Evolutionary conservation across 1,140 invertebrate species (phyloP), one percentile per base, ranked within the genome.

Genomic region (Elymnias hypermnestra): DNA sequence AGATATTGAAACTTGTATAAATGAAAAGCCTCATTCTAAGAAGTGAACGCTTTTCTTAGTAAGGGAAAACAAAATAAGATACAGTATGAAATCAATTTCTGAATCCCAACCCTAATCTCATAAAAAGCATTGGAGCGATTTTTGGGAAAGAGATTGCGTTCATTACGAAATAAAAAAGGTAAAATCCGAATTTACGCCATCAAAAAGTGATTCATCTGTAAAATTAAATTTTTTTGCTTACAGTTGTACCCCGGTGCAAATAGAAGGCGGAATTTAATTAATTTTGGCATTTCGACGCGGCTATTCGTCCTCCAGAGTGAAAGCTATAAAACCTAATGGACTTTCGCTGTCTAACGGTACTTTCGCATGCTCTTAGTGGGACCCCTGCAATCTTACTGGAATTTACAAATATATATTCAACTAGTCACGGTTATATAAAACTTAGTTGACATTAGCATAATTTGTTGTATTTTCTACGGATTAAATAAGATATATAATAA

Each of bases 301-400:
- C 68, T 59, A 70, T 74, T 63, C 65, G 63, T 68, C 68, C 66
- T 72, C 57, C 39, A 46, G 63, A 63, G 72, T 61, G 57, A 52
- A 68, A 68, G 57, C 73, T 66, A 73, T 77, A 81, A 83, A 83
- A 75, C 73, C 71, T 83, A 83, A 83, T 81, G 79, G 79, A 83
- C 71, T 83, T 81, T 81, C 69, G 57, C 64, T 81, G 78, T 83
- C 72, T 68, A 65, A 64, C 56, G 63, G 73, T 74, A 72, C 79
- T 81, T 76, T 72, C 69, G 65, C 65, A 69, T 69, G 68, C 63
- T 64, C 58, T 64, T 57, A 52, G 56, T 42, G 56, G 52, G 54
- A 42, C 55, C 63, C n/a, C 47, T 70, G 68, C 73, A 66, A 63
- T 72, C 66, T 67, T 68, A 45, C 57, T 67, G 48, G 40, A 60